Evolutionary conservation across 2,113 vertebrate species (phyloP), one percentile per base, ranked within the genome.

Genomic region (Girardinichthys multiradiatus): DNA sequence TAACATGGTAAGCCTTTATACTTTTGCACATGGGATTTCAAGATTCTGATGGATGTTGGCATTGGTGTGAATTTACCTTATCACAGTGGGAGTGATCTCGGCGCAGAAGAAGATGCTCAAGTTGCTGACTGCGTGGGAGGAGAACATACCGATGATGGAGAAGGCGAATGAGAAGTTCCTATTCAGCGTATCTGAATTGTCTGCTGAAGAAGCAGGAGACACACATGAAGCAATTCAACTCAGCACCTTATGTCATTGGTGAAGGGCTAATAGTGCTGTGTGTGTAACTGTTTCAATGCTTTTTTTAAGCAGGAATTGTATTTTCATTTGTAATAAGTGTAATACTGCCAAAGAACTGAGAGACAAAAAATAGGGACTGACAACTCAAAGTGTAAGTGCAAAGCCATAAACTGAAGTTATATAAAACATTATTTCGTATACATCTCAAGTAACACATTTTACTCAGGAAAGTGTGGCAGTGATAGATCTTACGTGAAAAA

Each of bases 91-190:
- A 14, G 97, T 97, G 93, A 99, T 96, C 93, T 99, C 98, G 2
- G 97, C 96, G 84, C 98, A 99, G 94, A 99, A 98, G 92, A 99
- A 99, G 80, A 99, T 98, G 58, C 98, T 99, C 88, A 99, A 95
- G 90, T 96, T 97, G 86, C 97, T 97, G 74, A 98, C 96, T 0
- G 97, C 97, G 28, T 99, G 97, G 0, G 98, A 99, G 66, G 98
- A 98, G 73, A 99, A 98, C 98, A 99, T 98, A 76, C 98, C 98
- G 77, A 99, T 97, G 64, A 98, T 95, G 90, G 98, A 99, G 87
- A 99, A 99, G 0, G 96, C 93, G 0, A 95, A 90, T 15, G 97
- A 98, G 94, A 99, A 98, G 61, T 97, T 96, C 86, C 94, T 95
- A 68, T 97, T 97, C 92, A 99, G 93, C 0, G 91, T 95, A 77